Percentiles rank a stretch among this genome's conserved stretches.
Evolutionary conservation across 1,140 invertebrate genomes (phyloP).

Genomic region (Heliconius hermathena): DNA sequence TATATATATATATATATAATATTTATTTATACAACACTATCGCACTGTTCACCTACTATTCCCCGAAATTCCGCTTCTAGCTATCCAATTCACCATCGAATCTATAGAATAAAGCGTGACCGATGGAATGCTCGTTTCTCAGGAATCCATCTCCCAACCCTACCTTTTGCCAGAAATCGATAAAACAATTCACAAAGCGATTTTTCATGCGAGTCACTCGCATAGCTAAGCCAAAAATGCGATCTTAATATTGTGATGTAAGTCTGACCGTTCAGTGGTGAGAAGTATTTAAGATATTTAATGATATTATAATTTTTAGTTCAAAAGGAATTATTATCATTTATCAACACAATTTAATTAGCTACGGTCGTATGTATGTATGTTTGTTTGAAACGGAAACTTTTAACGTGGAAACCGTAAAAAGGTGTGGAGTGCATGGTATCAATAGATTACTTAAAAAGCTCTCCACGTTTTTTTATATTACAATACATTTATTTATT

Average conservation of each 20-base stretch:
- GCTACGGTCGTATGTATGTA: too few relatives aligned
- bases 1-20: neutral
- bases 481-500: too few relatives aligned
- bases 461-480: too few relatives aligned
- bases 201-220: conserved; percentile 39
- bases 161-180: conserved; percentile 24
- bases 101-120: conserved; percentile 17
- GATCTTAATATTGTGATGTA: conserved; percentile 33
- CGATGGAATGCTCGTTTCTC: conserved; percentile 27
- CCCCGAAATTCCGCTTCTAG: conserved; percentile 14
- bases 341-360: too few relatives aligned
- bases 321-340: too few relatives aligned
- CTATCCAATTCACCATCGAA: conserved; percentile 3
- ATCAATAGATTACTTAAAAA: too few relatives aligned
- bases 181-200: conserved; percentile 32
- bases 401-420: too few relatives aligned
- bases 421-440: too few relatives aligned
- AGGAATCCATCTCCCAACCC: conserved; percentile 15
- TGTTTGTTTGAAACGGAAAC: too few relatives aligned
- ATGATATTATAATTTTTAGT: neutral
- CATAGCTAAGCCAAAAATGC: conserved; percentile 33
- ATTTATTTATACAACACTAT: neutral
- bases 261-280: neutral
- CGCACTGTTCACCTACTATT: neutral
- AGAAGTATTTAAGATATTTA: neutral